phyloP scores from a whole-genome alignment of 2,888 invertebrate species.

The Drosophila gaucha region DNA sequence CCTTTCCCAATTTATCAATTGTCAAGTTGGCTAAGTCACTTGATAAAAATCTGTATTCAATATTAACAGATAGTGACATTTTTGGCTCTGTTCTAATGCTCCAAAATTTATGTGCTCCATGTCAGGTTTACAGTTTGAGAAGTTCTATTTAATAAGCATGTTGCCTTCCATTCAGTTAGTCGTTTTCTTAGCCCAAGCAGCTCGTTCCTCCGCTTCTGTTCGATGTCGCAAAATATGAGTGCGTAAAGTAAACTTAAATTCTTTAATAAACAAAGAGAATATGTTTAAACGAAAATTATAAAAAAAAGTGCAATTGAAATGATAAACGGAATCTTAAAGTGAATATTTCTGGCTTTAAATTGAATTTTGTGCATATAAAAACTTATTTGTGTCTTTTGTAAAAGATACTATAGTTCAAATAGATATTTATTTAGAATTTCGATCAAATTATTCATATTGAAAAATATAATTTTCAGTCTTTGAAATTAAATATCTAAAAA shows the following conservation, averaged over 20 bases:
- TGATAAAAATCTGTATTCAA: constrained; percentile 44
- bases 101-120: constrained; percentile 53
- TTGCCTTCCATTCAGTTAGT: constrained; percentile 23
- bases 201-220: background rate
- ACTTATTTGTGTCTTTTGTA: no score
- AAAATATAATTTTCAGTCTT: no score
- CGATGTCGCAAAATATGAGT: constrained; percentile 34
- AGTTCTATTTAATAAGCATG: constrained; percentile 26
- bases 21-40: constrained; percentile 36
- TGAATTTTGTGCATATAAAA: background rate
- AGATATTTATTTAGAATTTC: no score
- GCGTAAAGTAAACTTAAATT: no score
- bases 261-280: no score
- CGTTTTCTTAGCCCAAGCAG: constrained; percentile 8
- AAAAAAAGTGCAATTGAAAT: no score
- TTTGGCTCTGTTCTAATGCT: constrained; percentile 48
- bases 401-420: no score
- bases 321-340: no score
- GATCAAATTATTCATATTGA: no score
- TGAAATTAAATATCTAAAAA: no score
- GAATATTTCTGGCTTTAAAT: no score
- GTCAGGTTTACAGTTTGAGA: background rate
- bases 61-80: constrained; percentile 58
- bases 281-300: no score
- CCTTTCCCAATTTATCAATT: constrained; percentile 49